Percentiles rank a stretch among this genome's conserved stretches.
Evolutionary conservation across 2,113 vertebrate genomes (phyloP).

Genomic region (Plestiodon gilberti): DNA sequence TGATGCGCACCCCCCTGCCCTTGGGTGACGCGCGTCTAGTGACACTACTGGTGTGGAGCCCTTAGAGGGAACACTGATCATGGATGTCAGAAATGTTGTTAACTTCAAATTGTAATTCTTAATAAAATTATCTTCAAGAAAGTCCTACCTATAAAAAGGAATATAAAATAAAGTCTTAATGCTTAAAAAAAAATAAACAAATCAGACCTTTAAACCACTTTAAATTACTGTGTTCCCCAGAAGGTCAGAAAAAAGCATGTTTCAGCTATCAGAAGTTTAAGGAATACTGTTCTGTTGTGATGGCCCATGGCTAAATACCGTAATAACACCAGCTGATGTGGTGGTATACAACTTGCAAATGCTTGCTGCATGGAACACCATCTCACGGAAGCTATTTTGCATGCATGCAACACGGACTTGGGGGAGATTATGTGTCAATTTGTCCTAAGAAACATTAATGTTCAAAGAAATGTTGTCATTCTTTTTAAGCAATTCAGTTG

Average conservation of each 20-base stretch:
- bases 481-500: conserved; percentile 6
- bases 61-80: too few species aligned
- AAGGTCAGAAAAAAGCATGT: too few species aligned
- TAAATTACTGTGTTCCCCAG: not conserved
- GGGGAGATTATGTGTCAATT: not conserved
- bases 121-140: not conserved
- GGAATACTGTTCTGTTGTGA: too few species aligned
- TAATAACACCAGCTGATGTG: too few species aligned
- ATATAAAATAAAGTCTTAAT: not conserved
- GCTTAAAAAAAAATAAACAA: not conserved
- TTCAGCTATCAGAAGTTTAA: too few species aligned
- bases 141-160: not conserved
- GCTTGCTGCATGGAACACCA: not conserved
- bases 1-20: too few species aligned
- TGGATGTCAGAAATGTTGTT: not conserved
- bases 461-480: not conserved
- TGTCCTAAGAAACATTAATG: not conserved
- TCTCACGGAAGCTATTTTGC: not conserved
- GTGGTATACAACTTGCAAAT: not conserved
- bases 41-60: too few species aligned
- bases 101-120: not conserved
- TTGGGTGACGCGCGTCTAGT: too few species aligned
- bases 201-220: not conserved
- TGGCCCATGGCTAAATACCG: too few species aligned
- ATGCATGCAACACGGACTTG: not conserved